Evolutionary conservation across 2,888 invertebrate genomes (phyloP).

Genomic region (Ochlodes sylvanus): DNA sequence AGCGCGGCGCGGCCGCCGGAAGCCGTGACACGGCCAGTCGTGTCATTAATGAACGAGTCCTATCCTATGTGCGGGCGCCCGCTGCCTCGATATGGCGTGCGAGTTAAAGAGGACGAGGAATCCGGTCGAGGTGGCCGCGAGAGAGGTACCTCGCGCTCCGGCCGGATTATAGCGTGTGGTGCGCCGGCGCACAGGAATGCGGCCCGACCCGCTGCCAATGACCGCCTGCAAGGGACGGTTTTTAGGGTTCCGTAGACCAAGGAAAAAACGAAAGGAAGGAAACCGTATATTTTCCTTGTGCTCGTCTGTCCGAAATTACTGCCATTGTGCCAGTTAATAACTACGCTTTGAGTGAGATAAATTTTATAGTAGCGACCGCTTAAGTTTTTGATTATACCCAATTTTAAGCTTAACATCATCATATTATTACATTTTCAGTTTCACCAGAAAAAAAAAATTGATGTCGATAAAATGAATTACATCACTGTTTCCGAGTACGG

Average conservation of each 20-base stretch:
- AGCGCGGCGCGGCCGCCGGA: slow-evolving; percentile 63
- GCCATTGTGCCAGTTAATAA: too few species aligned
- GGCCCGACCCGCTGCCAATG: slow-evolving; percentile 82
- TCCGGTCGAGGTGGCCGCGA: slow-evolving; percentile 49
- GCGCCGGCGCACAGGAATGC: slow-evolving; percentile 81
- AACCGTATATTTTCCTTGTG: background rate
- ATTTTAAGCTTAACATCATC: too few species aligned
- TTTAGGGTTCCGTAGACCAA: background rate
- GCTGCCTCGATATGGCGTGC: slow-evolving; percentile 54
- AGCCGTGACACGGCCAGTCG: slow-evolving; percentile 73
- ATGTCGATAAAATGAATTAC: background rate
- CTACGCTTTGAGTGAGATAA: too few species aligned
- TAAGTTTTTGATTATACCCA: too few species aligned
- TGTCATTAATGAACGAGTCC: slow-evolving; percentile 76
- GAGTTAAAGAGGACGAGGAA: slow-evolving; percentile 47
- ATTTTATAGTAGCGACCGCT: too few species aligned
- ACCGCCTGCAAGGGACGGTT: slow-evolving; percentile 80
- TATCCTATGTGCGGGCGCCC: slow-evolving; percentile 59
- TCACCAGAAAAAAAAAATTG: too few species aligned
- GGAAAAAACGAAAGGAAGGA: background rate
- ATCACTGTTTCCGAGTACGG: background rate
- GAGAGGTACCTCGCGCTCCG: slow-evolving; percentile 46
- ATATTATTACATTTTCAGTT: too few species aligned
- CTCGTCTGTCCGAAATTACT: too few species aligned
- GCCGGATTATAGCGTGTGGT: slow-evolving; percentile 58